Evolutionary conservation across 2,888 invertebrate species (phyloP), one percentile per base, ranked within the genome.

Genomic region (Drosophila anomalipes): DNA sequence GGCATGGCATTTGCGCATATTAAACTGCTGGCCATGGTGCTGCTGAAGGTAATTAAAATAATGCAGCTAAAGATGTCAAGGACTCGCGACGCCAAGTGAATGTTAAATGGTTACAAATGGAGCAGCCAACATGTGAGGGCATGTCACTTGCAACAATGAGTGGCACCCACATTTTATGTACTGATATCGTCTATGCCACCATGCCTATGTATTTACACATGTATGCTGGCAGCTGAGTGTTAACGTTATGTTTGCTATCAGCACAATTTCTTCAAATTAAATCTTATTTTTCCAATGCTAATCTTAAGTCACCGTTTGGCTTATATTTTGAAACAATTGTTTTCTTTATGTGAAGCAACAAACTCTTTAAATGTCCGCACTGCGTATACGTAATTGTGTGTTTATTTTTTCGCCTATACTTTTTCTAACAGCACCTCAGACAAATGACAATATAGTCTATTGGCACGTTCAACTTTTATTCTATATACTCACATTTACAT

Each of bases 21-120:
- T 70, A 65, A 77, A 69, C 49, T 32, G 57, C 39, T 65, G 49
- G 41, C 54, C 39, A 35, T 58, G 41, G 54, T 28, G 53, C 53
- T 52, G 71, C 62, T 57, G 71, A 77, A 74, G 81, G 86, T 88
- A 91, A 88, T 91, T 89, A 89, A 85, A 87, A 89, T 79, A 79
- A 77, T 71, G 85, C 89, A 57, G 65, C 57, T 62, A 89, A 84
- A 82, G 86, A 86, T 87, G 87, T 89, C 87, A 87, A 87, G 87
- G 87, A 87, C 81, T 85, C 64, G 60, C 68, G 74, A 78, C 77
- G 71, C 61, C 69, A 80, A 66, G 64, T 82, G 87, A 87, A 90
- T 87, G 76, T 87, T 76, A 87, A 86, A 72, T 56, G 69, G 56
- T 30, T 65, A 41, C 59, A 67, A 76, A 70, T 69, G 57, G 63